Conservation (phyloP, 2,797 vertebrate species). For the Melanotaenia parkinsoni region DNA sequence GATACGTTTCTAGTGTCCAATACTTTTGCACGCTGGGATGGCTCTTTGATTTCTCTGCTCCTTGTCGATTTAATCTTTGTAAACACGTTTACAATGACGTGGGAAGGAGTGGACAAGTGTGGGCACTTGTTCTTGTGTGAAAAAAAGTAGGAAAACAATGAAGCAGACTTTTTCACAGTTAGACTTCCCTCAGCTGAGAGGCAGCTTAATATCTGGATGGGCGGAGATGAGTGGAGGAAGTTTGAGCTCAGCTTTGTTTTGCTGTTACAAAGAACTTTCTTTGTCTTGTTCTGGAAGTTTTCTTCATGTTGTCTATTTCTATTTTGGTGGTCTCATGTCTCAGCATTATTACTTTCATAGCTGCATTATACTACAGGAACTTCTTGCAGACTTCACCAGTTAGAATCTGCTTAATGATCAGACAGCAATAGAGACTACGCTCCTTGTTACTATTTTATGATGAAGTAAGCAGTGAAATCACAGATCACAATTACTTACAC, state of each 20-base stretch:
- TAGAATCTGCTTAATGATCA: not conserved
- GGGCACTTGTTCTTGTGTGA: constrained; percentile 2
- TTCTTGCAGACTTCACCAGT: not conserved
- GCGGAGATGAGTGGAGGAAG: constrained; percentile 42
- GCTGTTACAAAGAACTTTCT: constrained; percentile 50
- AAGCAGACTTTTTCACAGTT: constrained; percentile 52
- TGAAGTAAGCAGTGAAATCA: too few species aligned
- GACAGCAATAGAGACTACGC: not conserved
- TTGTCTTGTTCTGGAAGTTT: constrained; percentile 10
- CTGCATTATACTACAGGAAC: too few species aligned
- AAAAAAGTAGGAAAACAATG: constrained; percentile 14
- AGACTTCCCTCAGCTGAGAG: constrained; percentile 60
- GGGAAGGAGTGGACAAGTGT: constrained; percentile 16
- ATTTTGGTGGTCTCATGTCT: not conserved
- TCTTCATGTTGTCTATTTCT: constrained; percentile 35
- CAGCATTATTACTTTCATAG: not conserved
- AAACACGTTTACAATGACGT: constrained; percentile 14
- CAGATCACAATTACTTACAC: too few species aligned
- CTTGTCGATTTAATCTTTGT: constrained; percentile 25
- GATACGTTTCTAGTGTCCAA: constrained; percentile 8
- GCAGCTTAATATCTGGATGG: constrained; percentile 60
- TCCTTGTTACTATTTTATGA: not conserved
- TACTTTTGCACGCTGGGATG: not conserved
- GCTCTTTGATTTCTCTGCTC: constrained; percentile 24
- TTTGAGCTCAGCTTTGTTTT: constrained; percentile 45